These are phyloP conservation scores for Crotalus viridis DNA, from an alignment of 2,113 vertebrate genomes.

Conservation along the genomic window DNA sequence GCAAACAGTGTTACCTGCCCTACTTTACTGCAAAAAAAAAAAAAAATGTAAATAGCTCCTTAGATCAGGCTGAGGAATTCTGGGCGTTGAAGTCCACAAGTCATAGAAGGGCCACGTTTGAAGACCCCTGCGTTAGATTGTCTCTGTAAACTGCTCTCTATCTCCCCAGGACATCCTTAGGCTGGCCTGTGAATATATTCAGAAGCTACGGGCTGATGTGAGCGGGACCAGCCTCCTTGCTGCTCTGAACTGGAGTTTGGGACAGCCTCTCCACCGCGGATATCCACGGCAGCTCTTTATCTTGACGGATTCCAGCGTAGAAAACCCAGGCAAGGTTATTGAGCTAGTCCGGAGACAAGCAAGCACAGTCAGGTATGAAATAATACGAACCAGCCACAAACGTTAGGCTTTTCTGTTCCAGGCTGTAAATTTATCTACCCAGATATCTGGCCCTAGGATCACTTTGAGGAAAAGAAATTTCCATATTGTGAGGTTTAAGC, in stretches of 20 bases:
- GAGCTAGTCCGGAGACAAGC: slow-evolving; percentile 86
- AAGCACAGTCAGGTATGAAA: slow-evolving; percentile 78
- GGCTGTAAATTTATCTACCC: not conserved
- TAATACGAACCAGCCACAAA: not conserved
- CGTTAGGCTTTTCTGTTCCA: rapidly evolving
- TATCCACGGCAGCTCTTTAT: slow-evolving; percentile 93
- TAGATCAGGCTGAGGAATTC: no score
- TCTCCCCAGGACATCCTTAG: slow-evolving; percentile 74
- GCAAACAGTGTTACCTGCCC: not conserved
- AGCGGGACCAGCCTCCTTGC: slow-evolving; percentile 78
- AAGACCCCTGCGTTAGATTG: no score
- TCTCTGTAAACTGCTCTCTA: not conserved
- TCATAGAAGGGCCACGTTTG: no score
- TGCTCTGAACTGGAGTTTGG: slow-evolving; percentile 83
- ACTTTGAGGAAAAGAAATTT: not conserved
- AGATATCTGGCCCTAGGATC: not conserved
- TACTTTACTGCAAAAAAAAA: not conserved
- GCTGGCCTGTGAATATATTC: slow-evolving; percentile 76
- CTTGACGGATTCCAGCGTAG: slow-evolving; percentile 69
- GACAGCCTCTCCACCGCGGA: slow-evolving; percentile 81
- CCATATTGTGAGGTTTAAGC: not conserved
- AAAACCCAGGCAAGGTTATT: slow-evolving; percentile 75
- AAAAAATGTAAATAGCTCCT: no score
- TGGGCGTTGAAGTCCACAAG: no score
- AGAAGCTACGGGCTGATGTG: slow-evolving; percentile 69